Conservation (phyloP, 1,140 invertebrate genomes). For the Ylistrum balloti region DNA sequence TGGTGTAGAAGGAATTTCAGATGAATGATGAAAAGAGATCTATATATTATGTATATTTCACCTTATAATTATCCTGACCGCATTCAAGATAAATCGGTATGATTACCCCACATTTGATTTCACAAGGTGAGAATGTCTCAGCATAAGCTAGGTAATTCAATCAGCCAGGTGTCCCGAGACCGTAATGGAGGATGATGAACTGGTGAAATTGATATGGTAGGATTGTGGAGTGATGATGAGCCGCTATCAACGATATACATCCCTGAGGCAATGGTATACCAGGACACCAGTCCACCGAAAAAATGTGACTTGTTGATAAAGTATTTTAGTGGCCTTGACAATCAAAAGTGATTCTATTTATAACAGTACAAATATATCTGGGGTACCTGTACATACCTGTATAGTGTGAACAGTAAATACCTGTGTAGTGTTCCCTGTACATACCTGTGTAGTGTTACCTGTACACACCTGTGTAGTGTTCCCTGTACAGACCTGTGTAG, state of each 20-base stretch:
- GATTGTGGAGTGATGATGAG: slow-evolving; percentile 27
- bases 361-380: neutral
- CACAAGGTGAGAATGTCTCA: neutral
- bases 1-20: neutral
- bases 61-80: slow-evolving; percentile 32
- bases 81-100: neutral
- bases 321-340: slow-evolving; percentile 20
- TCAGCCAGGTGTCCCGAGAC: neutral
- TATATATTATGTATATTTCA: neutral
- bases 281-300: neutral
- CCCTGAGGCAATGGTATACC: neutral
- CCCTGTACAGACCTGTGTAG: neutral
- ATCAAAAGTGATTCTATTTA: neutral
- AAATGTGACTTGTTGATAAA: neutral
- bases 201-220: slow-evolving; percentile 24
- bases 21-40: neutral
- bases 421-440: neutral
- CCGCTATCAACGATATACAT: neutral
- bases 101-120: neutral
- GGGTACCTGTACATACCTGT: neutral
- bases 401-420: neutral
- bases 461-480: neutral
- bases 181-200: slow-evolving; percentile 9
- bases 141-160: neutral
- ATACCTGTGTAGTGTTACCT: neutral